Percentiles rank a stretch among this genome's conserved stretches.
Evolutionary conservation across 2,797 vertebrate genomes (phyloP).

Genomic region (Gymnoscopelus microlampas): DNA sequence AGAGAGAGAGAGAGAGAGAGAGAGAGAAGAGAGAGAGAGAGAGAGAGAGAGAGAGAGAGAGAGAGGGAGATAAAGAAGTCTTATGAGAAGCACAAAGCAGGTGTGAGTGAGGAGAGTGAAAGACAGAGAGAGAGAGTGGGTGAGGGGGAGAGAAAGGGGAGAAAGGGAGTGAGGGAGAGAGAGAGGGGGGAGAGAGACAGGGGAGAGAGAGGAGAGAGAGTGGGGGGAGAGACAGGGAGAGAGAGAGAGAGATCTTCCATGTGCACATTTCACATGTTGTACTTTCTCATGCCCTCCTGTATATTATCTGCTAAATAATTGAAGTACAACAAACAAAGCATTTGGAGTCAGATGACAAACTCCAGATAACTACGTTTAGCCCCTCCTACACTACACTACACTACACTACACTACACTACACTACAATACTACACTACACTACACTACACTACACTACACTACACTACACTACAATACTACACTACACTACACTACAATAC

Average conservation of each 20-base stretch:
- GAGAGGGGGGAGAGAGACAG: constrained; percentile 23
- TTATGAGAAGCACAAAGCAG: neutral
- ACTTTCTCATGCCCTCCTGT: constrained; percentile 6
- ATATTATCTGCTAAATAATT: constrained; percentile 48
- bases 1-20: too few relatives aligned
- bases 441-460: too few relatives aligned
- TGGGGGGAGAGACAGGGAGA: constrained; percentile 5
- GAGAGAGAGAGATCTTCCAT: neutral
- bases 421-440: too few relatives aligned
- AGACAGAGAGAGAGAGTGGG: neutral
- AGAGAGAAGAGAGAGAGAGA: neutral
- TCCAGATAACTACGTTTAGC: constrained; percentile 60
- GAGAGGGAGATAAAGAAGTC: neutral
- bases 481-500: too few relatives aligned
- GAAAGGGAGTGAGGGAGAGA: neutral
- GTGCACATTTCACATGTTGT: constrained; percentile 2
- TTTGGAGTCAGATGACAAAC: constrained; percentile 64
- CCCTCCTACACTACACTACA: constrained; percentile 11
- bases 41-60: constrained; percentile 2
- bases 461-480: too few relatives aligned
- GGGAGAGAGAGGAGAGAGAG: neutral
- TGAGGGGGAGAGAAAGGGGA: neutral
- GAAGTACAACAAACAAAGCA: constrained; percentile 55
- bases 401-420: too few relatives aligned
- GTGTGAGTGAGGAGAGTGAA: constrained; percentile 4